phyloP scores from a whole-genome alignment of 2,113 vertebrate species.

The Acanthochromis polyacanthus region DNA sequence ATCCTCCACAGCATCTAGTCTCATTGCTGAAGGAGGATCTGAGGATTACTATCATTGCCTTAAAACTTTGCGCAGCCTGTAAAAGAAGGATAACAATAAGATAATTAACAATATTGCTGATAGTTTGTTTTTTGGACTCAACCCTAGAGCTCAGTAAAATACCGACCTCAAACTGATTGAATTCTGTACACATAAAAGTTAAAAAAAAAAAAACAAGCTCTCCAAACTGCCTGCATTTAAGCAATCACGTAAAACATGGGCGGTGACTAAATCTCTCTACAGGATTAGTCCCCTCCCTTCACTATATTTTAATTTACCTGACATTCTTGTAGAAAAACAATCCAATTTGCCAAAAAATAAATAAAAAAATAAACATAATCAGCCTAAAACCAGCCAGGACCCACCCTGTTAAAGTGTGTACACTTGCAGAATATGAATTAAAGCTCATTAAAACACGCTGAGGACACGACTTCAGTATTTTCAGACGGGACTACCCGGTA shows the following conservation, averaged over 20 bases:
- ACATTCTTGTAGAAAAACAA: too few relatives aligned
- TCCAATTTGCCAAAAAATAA: too few relatives aligned
- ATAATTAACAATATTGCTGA: slow-evolving; percentile 38
- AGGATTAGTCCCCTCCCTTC: background rate
- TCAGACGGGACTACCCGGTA: background rate
- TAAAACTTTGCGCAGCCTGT: slow-evolving; percentile 34
- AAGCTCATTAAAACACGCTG: too few relatives aligned
- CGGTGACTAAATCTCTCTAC: background rate
- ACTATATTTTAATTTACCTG: background rate
- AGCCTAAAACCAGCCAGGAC: too few relatives aligned
- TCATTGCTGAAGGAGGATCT: slow-evolving; percentile 41
- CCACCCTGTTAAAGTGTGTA: too few relatives aligned
- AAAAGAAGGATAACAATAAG: slow-evolving; percentile 36
- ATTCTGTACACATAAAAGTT: background rate
- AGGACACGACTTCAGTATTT: background rate
- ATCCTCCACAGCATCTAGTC: slow-evolving; percentile 40
- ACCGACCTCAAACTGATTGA: background rate
- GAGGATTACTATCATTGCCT: slow-evolving; percentile 52
- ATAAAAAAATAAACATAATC: too few relatives aligned
- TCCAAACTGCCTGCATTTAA: background rate
- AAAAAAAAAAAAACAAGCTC: background rate
- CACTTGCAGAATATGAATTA: too few relatives aligned
- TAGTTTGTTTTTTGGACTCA: slow-evolving; percentile 1
- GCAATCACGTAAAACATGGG: background rate
- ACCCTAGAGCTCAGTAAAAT: background rate